These are phyloP conservation scores for Calliphora vomitoria DNA, from an alignment of 2,888 invertebrate species.

Conservation along the genomic window DNA sequence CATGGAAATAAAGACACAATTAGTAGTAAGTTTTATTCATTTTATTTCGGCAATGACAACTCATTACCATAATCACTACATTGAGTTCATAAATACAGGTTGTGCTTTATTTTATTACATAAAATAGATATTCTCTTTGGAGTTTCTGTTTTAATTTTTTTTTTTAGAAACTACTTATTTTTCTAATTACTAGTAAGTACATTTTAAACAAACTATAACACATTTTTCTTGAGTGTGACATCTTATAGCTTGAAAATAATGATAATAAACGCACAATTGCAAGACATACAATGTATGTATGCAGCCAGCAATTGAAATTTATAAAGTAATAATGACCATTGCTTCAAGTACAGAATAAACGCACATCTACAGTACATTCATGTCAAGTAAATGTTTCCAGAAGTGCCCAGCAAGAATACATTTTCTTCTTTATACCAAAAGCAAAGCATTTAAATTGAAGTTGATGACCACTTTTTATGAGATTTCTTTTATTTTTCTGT, in stretches of 20 bases:
- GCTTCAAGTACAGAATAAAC: background rate
- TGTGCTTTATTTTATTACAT: no score
- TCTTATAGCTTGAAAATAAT: background rate
- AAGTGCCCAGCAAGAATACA: no score
- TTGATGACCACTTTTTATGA: conserved; percentile 12
- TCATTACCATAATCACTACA: no score
- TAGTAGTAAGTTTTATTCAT: no score
- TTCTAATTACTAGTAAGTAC: background rate
- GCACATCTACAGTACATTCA: background rate
- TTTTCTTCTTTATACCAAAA: no score
- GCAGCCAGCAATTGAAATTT: conserved; percentile 37
- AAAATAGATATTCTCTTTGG: no score
- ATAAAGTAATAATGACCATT: conserved; percentile 25
- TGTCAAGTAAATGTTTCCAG: conserved; percentile 55
- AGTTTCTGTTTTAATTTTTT: background rate
- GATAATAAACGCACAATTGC: conserved; percentile 1
- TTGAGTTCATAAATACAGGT: no score
- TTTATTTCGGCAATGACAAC: no score
- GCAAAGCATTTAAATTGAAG: conserved; percentile 42
- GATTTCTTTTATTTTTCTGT: background rate
- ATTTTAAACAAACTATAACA: background rate
- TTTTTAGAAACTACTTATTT: background rate
- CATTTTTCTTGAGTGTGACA: background rate
- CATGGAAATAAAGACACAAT: no score
- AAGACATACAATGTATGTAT: background rate